A percentile compares a stretch with the other conserved stretches of the same genome.
phyloP scores from a whole-genome alignment of 1,140 invertebrate genomes.

The Reticulitermes speratus region DNA sequence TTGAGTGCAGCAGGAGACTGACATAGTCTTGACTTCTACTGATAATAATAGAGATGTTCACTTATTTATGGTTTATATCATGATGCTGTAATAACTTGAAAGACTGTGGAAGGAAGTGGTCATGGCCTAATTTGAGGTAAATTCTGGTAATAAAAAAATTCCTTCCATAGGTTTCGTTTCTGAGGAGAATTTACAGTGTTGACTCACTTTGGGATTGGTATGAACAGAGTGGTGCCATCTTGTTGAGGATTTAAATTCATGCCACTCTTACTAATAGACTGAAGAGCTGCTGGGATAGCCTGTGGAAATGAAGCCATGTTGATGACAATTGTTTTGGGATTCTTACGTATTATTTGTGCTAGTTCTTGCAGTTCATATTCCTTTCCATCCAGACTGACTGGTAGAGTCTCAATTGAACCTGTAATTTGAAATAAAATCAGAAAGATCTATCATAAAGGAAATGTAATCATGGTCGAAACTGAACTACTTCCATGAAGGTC shows the following conservation, averaged over 20 bases:
- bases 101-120: too few species aligned
- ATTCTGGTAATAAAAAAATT: too few species aligned
- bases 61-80: too few species aligned
- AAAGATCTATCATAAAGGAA: background rate
- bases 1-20: too few species aligned
- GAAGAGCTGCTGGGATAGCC: conserved; percentile 73
- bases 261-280: conserved; percentile 73
- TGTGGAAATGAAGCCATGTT: conserved; percentile 83
- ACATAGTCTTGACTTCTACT: too few species aligned
- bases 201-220: conserved; percentile 82
- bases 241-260: conserved; percentile 94
- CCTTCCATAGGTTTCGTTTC: conserved; percentile 1
- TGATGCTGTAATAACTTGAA: too few species aligned
- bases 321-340: conserved; percentile 80
- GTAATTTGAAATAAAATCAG: conserved; percentile 34
- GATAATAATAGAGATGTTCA: too few species aligned
- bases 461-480: background rate
- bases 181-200: background rate
- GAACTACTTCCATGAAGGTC: background rate
- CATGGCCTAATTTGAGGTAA: too few species aligned
- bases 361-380: conserved; percentile 84
- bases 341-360: conserved; percentile 84
- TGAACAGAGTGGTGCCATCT: conserved; percentile 85
- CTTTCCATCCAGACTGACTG: conserved; percentile 74
- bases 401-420: conserved; percentile 75